phyloP scores from a whole-genome alignment of 1,140 invertebrate species.

The Leguminivora glycinivorella region DNA sequence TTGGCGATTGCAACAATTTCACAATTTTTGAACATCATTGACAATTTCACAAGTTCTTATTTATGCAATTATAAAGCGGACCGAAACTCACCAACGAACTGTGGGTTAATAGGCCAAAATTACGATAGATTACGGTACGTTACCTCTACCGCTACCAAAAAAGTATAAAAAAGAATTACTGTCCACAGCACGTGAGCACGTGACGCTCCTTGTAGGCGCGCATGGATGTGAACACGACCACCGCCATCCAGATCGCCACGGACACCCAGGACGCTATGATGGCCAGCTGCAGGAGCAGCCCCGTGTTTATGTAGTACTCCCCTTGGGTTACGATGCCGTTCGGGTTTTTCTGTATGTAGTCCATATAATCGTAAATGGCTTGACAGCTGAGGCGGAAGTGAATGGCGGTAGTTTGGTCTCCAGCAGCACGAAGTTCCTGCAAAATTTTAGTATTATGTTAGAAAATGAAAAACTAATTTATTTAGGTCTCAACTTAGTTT shows the following conservation, averaged over 20 bases:
- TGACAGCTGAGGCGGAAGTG: conserved; percentile 82
- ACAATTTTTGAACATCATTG: too few relatives aligned
- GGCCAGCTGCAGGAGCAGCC: conserved; percentile 80
- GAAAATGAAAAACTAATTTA: not conserved
- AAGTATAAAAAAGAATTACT: conserved; percentile 42
- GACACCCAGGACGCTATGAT: conserved; percentile 81
- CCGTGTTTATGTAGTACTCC: conserved; percentile 82
- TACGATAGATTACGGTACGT: too few relatives aligned
- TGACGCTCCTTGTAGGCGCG: conserved; percentile 76
- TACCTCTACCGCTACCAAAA: too few relatives aligned
- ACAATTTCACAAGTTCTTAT: too few relatives aligned
- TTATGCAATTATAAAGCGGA: too few relatives aligned
- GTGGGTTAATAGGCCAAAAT: too few relatives aligned
- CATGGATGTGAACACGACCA: conserved; percentile 77
- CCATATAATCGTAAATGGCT: conserved; percentile 86
- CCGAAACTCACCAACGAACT: too few relatives aligned
- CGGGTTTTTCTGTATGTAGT: conserved; percentile 83
- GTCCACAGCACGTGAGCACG: conserved; percentile 73
- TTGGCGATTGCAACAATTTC: too few relatives aligned
- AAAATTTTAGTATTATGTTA: conserved; percentile 33
- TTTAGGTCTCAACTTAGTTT: not conserved
- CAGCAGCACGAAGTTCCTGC: conserved; percentile 79
- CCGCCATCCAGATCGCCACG: conserved; percentile 81
- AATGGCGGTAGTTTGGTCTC: conserved; percentile 81
- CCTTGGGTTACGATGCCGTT: conserved; percentile 75